phyloP scores from a whole-genome alignment of 2,888 invertebrate species.

The Diogma glabrata region DNA sequence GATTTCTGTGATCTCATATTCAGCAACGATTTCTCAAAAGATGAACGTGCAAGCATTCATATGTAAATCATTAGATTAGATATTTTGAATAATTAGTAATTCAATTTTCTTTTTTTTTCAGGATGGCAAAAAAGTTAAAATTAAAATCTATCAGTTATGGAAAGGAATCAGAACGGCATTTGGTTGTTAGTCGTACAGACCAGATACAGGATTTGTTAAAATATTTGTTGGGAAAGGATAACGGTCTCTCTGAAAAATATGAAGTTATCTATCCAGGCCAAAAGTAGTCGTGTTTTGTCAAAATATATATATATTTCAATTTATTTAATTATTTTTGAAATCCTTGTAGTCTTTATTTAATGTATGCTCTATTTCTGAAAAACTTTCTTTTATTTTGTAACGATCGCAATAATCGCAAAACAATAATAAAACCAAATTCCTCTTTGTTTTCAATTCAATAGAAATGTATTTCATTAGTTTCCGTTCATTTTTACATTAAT shows the following conservation, averaged over 20 bases:
- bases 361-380: no score
- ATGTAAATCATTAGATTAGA: slow-evolving; percentile 29
- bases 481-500: no score
- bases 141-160: slow-evolving; percentile 44
- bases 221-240: not conserved
- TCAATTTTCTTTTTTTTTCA: slow-evolving; percentile 16
- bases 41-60: slow-evolving; percentile 50
- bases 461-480: no score
- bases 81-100: not conserved
- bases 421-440: no score
- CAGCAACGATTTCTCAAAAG: slow-evolving; percentile 45
- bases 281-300: no score
- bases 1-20: slow-evolving; percentile 47
- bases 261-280: not conserved
- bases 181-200: slow-evolving; percentile 26
- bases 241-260: not conserved
- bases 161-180: slow-evolving; percentile 32
- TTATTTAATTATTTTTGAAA: no score
- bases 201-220: not conserved
- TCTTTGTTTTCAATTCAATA: no score
- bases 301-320: no score
- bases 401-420: no score
- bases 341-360: no score
- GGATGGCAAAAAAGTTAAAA: slow-evolving; percentile 36
- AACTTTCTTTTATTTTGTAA: no score